Base-by-base conservation (phyloP, 1,140 invertebrate genomes). In the Trissolcus basalis region DNA sequence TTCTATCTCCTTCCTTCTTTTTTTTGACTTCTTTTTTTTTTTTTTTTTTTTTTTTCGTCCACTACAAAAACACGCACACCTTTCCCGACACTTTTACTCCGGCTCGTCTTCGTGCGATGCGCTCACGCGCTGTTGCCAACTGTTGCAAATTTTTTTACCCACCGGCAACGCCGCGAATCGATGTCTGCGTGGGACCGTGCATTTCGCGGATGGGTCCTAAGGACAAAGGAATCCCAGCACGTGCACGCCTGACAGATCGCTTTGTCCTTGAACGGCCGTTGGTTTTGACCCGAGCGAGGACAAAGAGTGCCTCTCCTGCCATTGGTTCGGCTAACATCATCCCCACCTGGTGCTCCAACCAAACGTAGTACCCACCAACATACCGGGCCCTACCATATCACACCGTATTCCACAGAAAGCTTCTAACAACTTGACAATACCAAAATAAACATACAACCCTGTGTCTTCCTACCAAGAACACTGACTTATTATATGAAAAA, bases 71-170 rank as follows among this genome's bases (percentile, higher is more conserved):
- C 0, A 27, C 13, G 19, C 19, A 27, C 19, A 27, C 19, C 19
- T 27, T 27, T 27, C 2, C 19, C 19, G 19, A 27, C 6, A 27
- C 64, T 68, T 68, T 68, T 68, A 53, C 54, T 59, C 47, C 60
- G 58, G 60, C 56, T 41, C 56, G 54, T 69, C 41, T 47, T 60
- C 50, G 49, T 54, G 19, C 49, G 65, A 47, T 53, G 39, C n/a
- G 54, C 15, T 0, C 27, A 15, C 27, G 8, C 64, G 27, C 49
- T 65, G 60, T 71, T 53, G 59, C 60, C 56, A 64, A 55, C 50
- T 55, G n/a, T n/a, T 70, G 71, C 47, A 9, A 53, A 10, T 9
- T 10, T 5, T 13, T 27, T 27, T 27, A 1, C 2, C 19, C 2
- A 27, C 1, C 19, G 53, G 58, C 75, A 71, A 61, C 75, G 32